Evolutionary conservation across 2,797 vertebrate species (phyloP), one percentile per base, ranked within the genome.

Genomic region (Tadarida brasiliensis): DNA sequence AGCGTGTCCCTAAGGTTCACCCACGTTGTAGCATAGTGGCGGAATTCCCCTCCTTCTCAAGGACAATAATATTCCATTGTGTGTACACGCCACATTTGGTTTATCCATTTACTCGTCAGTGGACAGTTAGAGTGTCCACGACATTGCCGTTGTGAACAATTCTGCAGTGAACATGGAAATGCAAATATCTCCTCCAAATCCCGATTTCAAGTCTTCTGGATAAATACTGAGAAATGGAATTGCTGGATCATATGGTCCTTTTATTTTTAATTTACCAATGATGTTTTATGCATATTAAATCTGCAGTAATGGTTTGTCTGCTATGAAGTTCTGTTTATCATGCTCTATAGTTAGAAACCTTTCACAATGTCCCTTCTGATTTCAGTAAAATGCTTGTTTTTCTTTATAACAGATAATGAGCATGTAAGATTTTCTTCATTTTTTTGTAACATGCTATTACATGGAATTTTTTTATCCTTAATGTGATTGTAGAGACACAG

Each of bases 371-470:
- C 1, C 11, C 19, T 73, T 74, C 68, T 70, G 68, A 70, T 80
- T 80, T 89, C 56, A 70, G 7, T 57, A 54, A 74, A 86, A 78
- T 89, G 22, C 26, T 95, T 91, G 16, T 70, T 82, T 81, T 73
- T 49, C 54, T 93, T 93, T 94, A 85, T 65, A 54, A 83, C 33
- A 61, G 56, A 68, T 59, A 78, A 83, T 57, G 30, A 74, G 56
- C 19, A 44, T 44, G 17, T 65, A 39, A 67, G n/a, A 49, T 10
- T 11, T 15, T 65, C 81, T 77, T 74, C 24, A 5, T 22, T 57
- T 77, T n/a, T 94, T 56, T 65, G 11, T 81, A 47, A 56, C 65
- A 82, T 11, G 14, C 44, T 81, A 65, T 28, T 28, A 78, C 5
- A 5, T 63, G 59, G 11, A 94, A 44, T 47, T 28, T 51, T 51